A percentile compares a stretch with the other conserved stretches of the same genome.
Evolutionary conservation across 2,113 vertebrate genomes (phyloP).

Genomic region (Corythoichthys haematopterus): DNA sequence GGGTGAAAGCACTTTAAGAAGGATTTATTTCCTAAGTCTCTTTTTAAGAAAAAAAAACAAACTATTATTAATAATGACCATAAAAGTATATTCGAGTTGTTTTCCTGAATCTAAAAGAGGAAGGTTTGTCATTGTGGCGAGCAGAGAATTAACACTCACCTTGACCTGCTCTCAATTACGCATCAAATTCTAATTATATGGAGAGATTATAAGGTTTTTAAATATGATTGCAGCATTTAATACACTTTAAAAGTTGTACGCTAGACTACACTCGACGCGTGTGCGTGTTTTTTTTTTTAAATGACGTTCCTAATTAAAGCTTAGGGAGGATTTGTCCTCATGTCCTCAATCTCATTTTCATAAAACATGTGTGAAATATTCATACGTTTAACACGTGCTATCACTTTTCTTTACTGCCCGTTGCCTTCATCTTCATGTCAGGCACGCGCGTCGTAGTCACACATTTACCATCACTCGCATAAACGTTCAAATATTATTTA

Average conservation of each 20-base stretch:
- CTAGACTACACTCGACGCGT: constrained; percentile 45
- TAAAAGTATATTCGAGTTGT: constrained; percentile 39
- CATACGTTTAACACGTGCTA: constrained; percentile 65
- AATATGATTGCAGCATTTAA: constrained; percentile 81
- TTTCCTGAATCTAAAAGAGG: constrained; percentile 59
- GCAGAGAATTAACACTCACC: constrained; percentile 75
- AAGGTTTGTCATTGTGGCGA: constrained; percentile 59
- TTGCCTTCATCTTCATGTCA: neutral
- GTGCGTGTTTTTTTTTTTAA: constrained; percentile 46
- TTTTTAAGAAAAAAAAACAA: constrained; percentile 31
- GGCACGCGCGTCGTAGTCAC: neutral
- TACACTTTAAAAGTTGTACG: constrained; percentile 80
- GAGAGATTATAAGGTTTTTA: constrained; percentile 77
- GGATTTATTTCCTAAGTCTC: constrained; percentile 31
- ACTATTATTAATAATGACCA: constrained; percentile 21
- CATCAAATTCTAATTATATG: constrained; percentile 78
- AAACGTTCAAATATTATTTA: neutral
- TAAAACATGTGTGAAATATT: constrained; percentile 75
- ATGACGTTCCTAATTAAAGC: constrained; percentile 77
- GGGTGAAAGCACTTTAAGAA: constrained; percentile 10
- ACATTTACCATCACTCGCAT: neutral
- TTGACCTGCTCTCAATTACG: constrained; percentile 77
- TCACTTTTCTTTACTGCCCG: neutral
- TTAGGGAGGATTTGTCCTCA: constrained; percentile 76
- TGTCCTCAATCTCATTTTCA: constrained; percentile 79